Conservation (phyloP, 2,113 vertebrate species). For the Atlantisia rogersi region DNA sequence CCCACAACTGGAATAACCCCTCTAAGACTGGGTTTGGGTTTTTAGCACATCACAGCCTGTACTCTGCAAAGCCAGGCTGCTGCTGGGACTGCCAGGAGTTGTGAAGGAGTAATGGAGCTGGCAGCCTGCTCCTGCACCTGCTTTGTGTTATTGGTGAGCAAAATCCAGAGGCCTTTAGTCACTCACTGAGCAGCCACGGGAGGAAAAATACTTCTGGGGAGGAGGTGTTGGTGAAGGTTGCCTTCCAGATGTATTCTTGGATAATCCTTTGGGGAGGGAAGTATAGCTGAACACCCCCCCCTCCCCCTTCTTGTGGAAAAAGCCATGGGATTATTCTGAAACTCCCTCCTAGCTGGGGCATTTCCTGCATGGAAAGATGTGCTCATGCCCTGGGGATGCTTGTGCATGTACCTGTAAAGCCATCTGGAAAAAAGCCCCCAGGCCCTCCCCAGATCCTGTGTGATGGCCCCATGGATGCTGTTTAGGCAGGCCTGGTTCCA, state of each 20-base stretch:
- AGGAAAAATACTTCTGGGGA: not conserved
- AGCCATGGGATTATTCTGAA: not conserved
- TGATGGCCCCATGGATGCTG: accelerated
- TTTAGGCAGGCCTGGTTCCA: accelerated
- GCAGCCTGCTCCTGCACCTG: not conserved
- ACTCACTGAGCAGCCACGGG: not conserved
- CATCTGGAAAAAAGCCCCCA: not conserved
- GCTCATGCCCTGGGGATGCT: not conserved
- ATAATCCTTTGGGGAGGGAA: not conserved
- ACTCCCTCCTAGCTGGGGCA: not conserved
- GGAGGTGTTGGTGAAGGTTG: not conserved
- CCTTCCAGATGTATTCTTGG: not conserved
- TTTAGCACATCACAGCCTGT: not conserved
- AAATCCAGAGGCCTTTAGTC: not conserved
- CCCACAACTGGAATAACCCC: not conserved
- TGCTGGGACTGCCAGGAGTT: not conserved
- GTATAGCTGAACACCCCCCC: accelerated
- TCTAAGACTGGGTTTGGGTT: not conserved
- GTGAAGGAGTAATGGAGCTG: not conserved
- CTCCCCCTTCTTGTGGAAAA: not conserved
- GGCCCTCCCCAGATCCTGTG: not conserved
- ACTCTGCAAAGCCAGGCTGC: not conserved
- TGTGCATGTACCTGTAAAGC: not conserved
- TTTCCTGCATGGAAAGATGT: not conserved
- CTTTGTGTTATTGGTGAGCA: not conserved